Percentiles rank a stretch among this genome's conserved stretches.
Conservation (phyloP, 1,140 invertebrate genomes). For the Solenopsis invicta region DNA sequence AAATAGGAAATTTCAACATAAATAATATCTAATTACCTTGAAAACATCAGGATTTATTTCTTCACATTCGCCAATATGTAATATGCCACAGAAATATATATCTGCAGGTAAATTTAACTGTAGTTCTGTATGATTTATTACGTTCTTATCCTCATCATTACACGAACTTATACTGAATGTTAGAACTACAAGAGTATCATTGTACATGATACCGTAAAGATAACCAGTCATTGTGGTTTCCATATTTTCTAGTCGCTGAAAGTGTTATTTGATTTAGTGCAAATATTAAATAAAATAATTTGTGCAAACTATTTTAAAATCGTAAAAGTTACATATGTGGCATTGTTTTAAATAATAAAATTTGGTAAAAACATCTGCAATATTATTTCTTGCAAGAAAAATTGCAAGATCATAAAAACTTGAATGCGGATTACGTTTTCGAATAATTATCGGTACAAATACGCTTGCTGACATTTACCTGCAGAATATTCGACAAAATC, state of each 20-base stretch:
- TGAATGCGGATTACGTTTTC: not conserved
- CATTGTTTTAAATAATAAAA: not conserved
- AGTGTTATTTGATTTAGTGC: slow-evolving; percentile 65
- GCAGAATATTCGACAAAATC: slow-evolving; percentile 80
- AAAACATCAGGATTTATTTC: slow-evolving; percentile 89
- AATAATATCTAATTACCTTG: slow-evolving; percentile 84
- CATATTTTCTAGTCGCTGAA: slow-evolving; percentile 88
- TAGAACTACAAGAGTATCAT: slow-evolving; percentile 90
- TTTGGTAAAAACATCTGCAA: not conserved
- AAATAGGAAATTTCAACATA: not conserved
- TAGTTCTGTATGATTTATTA: slow-evolving; percentile 87
- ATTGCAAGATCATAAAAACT: slow-evolving; percentile 1
- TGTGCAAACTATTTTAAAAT: not conserved
- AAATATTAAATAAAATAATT: not conserved
- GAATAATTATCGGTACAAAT: slow-evolving; percentile 3
- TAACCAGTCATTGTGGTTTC: slow-evolving; percentile 89
- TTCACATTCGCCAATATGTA: slow-evolving; percentile 89
- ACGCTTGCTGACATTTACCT: slow-evolving; percentile 72
- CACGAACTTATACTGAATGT: slow-evolving; percentile 87
- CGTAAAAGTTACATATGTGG: not conserved
- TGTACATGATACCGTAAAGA: slow-evolving; percentile 91
- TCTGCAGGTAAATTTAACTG: slow-evolving; percentile 91
- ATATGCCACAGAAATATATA: slow-evolving; percentile 91
- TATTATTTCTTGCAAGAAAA: not conserved
- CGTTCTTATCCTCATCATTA: slow-evolving; percentile 88